Percentiles rank a stretch among this genome's conserved stretches.
Conservation (phyloP, 2,888 invertebrate species). For the Drymonia ruficornis region DNA sequence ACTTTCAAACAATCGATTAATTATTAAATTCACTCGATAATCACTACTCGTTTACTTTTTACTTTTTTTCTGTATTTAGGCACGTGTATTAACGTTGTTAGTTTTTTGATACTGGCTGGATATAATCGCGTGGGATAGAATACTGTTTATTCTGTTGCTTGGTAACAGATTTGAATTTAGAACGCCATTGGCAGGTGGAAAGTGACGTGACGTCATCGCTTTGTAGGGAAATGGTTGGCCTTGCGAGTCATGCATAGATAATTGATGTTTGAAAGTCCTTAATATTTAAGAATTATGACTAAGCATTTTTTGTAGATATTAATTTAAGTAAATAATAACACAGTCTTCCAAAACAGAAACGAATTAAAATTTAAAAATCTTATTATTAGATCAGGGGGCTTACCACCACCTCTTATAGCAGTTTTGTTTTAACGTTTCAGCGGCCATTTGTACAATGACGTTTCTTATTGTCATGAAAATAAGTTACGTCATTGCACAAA, state of each 20-base stretch:
- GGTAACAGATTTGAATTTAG: slow-evolving; percentile 19
- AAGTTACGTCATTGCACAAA: too few species aligned
- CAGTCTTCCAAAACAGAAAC: too few species aligned
- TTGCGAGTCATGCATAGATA: slow-evolving; percentile 2
- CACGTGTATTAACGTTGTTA: slow-evolving; percentile 10
- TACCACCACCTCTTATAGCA: too few species aligned
- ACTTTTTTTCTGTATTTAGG: slow-evolving; percentile 5
- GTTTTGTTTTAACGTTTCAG: too few species aligned
- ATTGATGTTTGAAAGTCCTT: not conserved
- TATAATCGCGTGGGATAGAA: slow-evolving; percentile 8
- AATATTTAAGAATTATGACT: not conserved
- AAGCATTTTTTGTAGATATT: too few species aligned
- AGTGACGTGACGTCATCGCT: slow-evolving; percentile 7
- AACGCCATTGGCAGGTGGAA: slow-evolving; percentile 16
- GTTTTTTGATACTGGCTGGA: slow-evolving; percentile 16
- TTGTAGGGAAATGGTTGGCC: not conserved
- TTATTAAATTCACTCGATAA: not conserved
- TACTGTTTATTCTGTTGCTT: slow-evolving; percentile 26
- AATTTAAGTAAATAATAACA: too few species aligned
- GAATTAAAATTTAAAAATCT: too few species aligned
- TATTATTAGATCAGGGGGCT: too few species aligned
- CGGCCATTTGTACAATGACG: too few species aligned
- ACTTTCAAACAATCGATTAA: slow-evolving; percentile 35
- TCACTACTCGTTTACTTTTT: not conserved
- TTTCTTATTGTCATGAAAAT: too few species aligned